Conservation (phyloP, 2,113 vertebrate species). For the Gadus macrocephalus region DNA sequence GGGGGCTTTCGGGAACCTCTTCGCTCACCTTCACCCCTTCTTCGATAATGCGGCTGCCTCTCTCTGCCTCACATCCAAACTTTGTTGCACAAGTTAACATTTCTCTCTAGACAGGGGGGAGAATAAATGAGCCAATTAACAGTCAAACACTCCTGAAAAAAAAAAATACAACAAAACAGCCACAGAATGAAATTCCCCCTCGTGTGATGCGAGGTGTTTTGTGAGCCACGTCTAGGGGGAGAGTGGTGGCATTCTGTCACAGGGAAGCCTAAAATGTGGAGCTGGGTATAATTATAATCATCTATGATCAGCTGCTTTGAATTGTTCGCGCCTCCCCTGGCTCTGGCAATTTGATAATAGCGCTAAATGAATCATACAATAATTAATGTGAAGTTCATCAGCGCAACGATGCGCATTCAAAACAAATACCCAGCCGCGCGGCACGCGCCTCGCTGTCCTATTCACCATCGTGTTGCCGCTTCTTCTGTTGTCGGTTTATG, state of each 20-base stretch:
- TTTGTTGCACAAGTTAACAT: slow-evolving; percentile 49
- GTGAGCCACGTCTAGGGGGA: slow-evolving; percentile 37
- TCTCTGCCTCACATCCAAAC: slow-evolving; percentile 40
- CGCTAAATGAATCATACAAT: slow-evolving; percentile 57
- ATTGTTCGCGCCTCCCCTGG: slow-evolving; percentile 46
- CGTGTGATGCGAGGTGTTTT: slow-evolving; percentile 44
- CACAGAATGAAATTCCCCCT: slow-evolving; percentile 30
- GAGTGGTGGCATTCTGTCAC: slow-evolving; percentile 40
- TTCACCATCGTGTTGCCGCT: slow-evolving; percentile 15
- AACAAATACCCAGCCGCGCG: slow-evolving; percentile 28
- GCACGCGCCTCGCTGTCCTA: slow-evolving; percentile 12
- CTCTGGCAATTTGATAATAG: slow-evolving; percentile 51
- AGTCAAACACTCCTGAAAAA: slow-evolving; percentile 23
- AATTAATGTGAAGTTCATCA: slow-evolving; percentile 42
- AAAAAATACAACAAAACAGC: too few relatives aligned
- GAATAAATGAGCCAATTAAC: slow-evolving; percentile 63
- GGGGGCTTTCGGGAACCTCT: slow-evolving; percentile 40
- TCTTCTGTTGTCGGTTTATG: too few relatives aligned
- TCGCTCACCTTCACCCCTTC: slow-evolving; percentile 44
- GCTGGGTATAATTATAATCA: slow-evolving; percentile 52
- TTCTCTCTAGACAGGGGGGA: slow-evolving; percentile 19
- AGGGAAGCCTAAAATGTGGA: slow-evolving; percentile 41
- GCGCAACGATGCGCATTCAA: slow-evolving; percentile 33
- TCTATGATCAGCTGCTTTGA: slow-evolving; percentile 38
- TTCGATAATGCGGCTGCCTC: slow-evolving; percentile 47